A percentile compares a stretch with the other conserved stretches of the same genome.
These are phyloP conservation scores for honey bee (Apis mellifera) DNA, from an alignment of 1,140 invertebrate species.

Conservation along the genomic window Amel_HAv3.1 CM009933.2:11578001-11578500, in stretches of 20 bases:
- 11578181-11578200: too few species aligned
- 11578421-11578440: too few species aligned
- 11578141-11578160: constrained; percentile 4
- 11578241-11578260: constrained; percentile 32
- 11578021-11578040: too few species aligned
- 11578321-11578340: not conserved
- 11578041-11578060: too few species aligned
- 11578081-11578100: not conserved
- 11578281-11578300: not conserved
- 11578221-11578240: constrained; percentile 18
- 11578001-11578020: too few species aligned
- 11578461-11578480: not conserved
- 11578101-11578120: not conserved
- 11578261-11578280: constrained; percentile 13
- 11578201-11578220: constrained; percentile 29
- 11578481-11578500: not conserved
- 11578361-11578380: not conserved
- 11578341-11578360: too few species aligned
- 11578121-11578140: not conserved
- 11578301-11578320: constrained; percentile 27
- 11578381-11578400: not conserved
- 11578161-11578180: constrained; percentile 9
- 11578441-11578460: not conserved
- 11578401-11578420: too few species aligned
- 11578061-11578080: not conserved